These are phyloP conservation scores for Bedellia somnulentella DNA, from an alignment of 2,888 invertebrate genomes.

Conservation along the genomic window DNA sequence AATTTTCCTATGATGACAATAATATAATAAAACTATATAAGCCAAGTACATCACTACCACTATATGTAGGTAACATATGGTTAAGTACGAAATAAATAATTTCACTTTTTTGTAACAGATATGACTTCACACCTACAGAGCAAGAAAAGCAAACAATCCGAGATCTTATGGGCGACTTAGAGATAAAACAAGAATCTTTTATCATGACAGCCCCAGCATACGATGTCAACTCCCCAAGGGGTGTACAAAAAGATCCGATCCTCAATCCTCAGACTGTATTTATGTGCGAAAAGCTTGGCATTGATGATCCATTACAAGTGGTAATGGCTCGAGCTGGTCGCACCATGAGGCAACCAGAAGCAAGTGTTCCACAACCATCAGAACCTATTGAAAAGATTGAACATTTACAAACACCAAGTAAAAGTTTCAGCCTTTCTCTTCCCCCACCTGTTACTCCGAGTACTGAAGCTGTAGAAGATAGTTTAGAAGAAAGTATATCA, in stretches of 20 bases:
- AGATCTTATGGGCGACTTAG: constrained; percentile 66
- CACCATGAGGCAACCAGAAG: constrained; percentile 20
- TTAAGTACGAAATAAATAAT: too few relatives aligned
- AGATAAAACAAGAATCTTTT: constrained; percentile 76
- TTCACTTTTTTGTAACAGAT: constrained; percentile 54
- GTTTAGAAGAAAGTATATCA: constrained; percentile 9
- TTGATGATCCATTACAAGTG: constrained; percentile 80
- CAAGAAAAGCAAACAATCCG: constrained; percentile 71
- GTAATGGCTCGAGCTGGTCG: constrained; percentile 56
- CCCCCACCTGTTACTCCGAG: constrained; percentile 40
- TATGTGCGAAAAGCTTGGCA: constrained; percentile 68
- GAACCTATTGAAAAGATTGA: constrained; percentile 22
- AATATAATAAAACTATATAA: too few relatives aligned
- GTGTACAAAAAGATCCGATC: constrained; percentile 47
- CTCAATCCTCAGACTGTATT: constrained; percentile 70
- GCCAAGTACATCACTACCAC: too few relatives aligned
- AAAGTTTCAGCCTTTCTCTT: constrained; percentile 25
- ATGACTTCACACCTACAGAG: constrained; percentile 71
- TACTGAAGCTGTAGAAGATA: constrained; percentile 18
- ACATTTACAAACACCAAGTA: constrained; percentile 11
- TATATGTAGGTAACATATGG: too few relatives aligned
- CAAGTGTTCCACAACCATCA: constrained; percentile 5
- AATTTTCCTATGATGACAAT: too few relatives aligned
- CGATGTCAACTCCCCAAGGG: constrained; percentile 30
- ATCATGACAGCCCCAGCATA: constrained; percentile 70